Evolutionary conservation across 2,888 invertebrate species (phyloP), one percentile per base, ranked within the genome.

Genomic region (Nesidiocoris tenuis): DNA sequence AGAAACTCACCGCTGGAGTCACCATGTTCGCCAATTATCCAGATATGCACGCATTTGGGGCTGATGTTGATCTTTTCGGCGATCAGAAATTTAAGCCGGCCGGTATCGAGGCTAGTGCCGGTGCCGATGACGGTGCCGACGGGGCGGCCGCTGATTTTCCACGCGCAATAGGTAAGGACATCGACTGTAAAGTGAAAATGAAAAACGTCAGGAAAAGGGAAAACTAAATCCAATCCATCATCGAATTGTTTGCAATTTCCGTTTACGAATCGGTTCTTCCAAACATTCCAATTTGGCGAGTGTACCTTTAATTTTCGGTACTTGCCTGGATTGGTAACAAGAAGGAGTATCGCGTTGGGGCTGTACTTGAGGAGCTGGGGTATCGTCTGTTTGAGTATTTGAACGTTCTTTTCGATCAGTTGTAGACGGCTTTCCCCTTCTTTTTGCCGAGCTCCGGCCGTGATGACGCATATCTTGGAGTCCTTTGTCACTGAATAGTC

Each of bases 11-110:
- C 94, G 80, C 93, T 93, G 75, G 91, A 90, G 82, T 96, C 96
- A 0, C 96, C 96, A 81, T 96, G 96, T 82, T 96, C 96, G 25
- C 96, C 96, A 82, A 96, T 94, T 81, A 96, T 93, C 89, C 93
- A 96, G 0, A 94, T 96, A 82, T 96, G 95, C 82, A 92, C 92
- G 79, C 92, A 94, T 16, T 91, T 89, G 2, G 95, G 89, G 0
- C 95, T 92, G 57, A 96, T 89, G 77, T 89, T 88, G 71, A 96
- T 86, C 81, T 88, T 90, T 83, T 95, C 91, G 0, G 94, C 93
- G 81, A 96, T 87, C 76, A 95, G 85, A 85, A 94, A 96, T 54
- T 95, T 89, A 86, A 97, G 95, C 78, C 96, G 87, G 0, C 95
- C 93, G 0, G 96, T 94, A 85, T 96, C 96, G 81, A 97, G 87